phyloP scores from a whole-genome alignment of 2,888 invertebrate species.

The Cryptocephalus primarius region DNA sequence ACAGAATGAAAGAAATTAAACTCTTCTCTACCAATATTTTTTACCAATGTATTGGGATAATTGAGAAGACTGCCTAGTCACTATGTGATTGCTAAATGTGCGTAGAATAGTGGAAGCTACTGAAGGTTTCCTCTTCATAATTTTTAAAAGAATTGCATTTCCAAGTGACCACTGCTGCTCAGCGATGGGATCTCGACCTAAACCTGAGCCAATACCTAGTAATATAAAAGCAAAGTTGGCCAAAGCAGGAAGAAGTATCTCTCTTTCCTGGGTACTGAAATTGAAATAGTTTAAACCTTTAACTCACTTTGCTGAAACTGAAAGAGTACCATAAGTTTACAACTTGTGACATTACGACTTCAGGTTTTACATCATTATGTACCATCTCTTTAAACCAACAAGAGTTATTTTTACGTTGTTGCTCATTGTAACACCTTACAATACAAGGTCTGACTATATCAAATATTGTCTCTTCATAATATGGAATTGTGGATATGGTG shows the following conservation, averaged over 20 bases:
- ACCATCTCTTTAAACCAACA: conserved; percentile 46
- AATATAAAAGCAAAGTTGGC: conserved; percentile 36
- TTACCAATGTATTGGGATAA: conserved; percentile 48
- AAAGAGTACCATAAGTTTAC: conserved; percentile 18
- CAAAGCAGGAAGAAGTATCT: conserved; percentile 37
- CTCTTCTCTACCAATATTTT: neutral
- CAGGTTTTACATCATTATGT: conserved; percentile 29
- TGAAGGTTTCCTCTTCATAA: conserved; percentile 45
- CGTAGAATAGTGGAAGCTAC: conserved; percentile 45
- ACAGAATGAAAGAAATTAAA: too few relatives aligned
- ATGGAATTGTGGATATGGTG: conserved; percentile 37
- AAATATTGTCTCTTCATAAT: conserved; percentile 38
- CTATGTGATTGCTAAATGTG: conserved; percentile 44
- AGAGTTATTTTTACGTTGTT: conserved; percentile 27
- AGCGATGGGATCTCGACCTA: conserved; percentile 27
- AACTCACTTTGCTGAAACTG: conserved; percentile 35
- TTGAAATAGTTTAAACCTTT: neutral
- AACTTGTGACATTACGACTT: conserved; percentile 36
- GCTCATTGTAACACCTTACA: conserved; percentile 27
- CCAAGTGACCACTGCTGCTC: conserved; percentile 42
- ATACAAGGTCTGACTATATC: conserved; percentile 33
- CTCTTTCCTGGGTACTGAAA: conserved; percentile 38
- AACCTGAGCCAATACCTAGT: conserved; percentile 26
- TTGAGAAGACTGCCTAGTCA: conserved; percentile 38
- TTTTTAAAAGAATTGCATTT: conserved; percentile 44